These are phyloP conservation scores for Narcine bancroftii DNA, from an alignment of 2,113 vertebrate species.

Conservation along the genomic window DNA sequence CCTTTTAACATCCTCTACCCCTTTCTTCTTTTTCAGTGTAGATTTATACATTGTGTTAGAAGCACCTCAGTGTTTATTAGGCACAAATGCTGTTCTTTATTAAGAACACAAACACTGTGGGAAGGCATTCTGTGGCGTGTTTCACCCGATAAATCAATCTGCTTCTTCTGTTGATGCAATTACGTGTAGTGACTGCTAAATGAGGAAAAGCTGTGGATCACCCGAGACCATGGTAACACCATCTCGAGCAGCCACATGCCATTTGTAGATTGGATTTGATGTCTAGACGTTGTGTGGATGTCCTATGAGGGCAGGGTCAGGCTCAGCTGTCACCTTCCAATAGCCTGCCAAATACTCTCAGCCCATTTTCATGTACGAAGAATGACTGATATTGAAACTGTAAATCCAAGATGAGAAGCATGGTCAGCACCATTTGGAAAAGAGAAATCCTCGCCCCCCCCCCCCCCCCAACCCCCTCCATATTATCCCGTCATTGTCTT, in stretches of 20 bases:
- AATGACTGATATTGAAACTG: background rate
- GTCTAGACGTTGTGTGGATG: background rate
- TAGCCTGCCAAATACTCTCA: background rate
- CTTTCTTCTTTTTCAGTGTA: background rate
- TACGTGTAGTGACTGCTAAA: constrained; percentile 21
- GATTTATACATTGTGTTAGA: constrained; percentile 10
- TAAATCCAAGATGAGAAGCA: background rate
- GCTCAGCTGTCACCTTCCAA: background rate
- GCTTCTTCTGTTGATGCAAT: constrained; percentile 14
- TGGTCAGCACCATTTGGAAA: background rate
- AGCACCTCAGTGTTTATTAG: background rate
- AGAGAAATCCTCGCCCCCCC: background rate
- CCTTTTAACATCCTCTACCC: background rate
- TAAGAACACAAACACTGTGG: background rate
- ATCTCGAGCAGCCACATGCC: constrained; percentile 24
- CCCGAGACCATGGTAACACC: constrained; percentile 27
- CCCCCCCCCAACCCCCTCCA: no score
- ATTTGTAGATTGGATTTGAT: constrained; percentile 20
- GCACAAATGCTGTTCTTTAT: background rate
- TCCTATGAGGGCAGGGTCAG: background rate
- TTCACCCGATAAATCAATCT: constrained; percentile 30
- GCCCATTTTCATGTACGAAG: background rate
- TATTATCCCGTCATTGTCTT: background rate
- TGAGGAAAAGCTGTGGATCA: background rate
- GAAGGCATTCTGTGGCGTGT: constrained; percentile 4